Percentiles rank a stretch among this genome's conserved stretches.
Evolutionary conservation across 2,113 vertebrate species (phyloP).

Genomic region (Eclectus roratus): DNA sequence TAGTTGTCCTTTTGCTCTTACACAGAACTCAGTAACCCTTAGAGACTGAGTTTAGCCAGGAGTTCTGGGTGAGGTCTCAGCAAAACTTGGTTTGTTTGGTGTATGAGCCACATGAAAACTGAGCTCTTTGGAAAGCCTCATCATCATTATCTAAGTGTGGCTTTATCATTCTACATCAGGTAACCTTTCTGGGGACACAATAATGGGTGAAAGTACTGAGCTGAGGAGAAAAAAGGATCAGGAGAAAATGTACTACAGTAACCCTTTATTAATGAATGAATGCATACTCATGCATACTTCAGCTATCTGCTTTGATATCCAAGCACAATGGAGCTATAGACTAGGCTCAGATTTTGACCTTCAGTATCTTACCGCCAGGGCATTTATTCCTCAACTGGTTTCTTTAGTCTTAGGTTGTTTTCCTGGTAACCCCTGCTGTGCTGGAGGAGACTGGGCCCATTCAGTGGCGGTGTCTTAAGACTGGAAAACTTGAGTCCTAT

Average conservation of each 20-base stretch:
- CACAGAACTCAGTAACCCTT: neutral
- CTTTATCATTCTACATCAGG: neutral
- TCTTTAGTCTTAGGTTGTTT: neutral
- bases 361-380: neutral
- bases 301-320: slow-evolving; percentile 44
- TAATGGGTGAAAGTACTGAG: neutral
- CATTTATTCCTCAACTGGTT: neutral
- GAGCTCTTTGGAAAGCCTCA: neutral
- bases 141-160: neutral
- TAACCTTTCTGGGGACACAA: neutral
- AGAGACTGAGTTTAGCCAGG: neutral
- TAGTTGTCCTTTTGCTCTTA: neutral
- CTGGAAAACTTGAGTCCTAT: neutral
- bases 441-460: neutral
- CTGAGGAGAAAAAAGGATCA: neutral
- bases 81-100: neutral
- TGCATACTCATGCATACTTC: slow-evolving; percentile 20
- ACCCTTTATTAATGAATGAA: slow-evolving; percentile 1
- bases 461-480: neutral
- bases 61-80: neutral
- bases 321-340: slow-evolving; percentile 5
- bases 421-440: neutral
- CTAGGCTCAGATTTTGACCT: slow-evolving; percentile 37
- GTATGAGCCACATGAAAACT: neutral
- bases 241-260: neutral